Base-by-base conservation (phyloP, 2,113 vertebrate species). In the Phylloscopus whistleri region DNA sequence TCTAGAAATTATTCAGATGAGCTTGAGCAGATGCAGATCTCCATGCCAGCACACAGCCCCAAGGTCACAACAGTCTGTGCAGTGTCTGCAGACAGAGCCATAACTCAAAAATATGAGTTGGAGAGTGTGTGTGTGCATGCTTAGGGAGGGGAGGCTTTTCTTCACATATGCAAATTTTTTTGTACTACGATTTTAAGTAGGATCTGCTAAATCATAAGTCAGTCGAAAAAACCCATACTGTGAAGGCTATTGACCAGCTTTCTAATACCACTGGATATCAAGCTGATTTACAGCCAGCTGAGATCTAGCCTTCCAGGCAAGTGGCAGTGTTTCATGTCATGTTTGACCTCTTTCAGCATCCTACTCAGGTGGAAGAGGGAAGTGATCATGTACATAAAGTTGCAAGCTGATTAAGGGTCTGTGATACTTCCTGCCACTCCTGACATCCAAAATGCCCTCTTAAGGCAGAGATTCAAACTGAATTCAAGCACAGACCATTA, bases 11-110 rank as follows among this genome's bases (percentile, higher is more conserved):
- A 95, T 87, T 96, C 66, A 87, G 93, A 95, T 84, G 88, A 92
- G 86, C 88, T 94, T 96, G 94, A 96, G 93, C 84, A 94, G 95
- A 95, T 87, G 86, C 95, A 97, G 90, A 89, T 89, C 86, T 92
- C 83, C 64, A 84, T 46, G 66, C 37, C 90, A 93, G 88, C 73
- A 43, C 82, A 87, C 39, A 86, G 79, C 88, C 77, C 37, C 69
- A 52, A 64, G 74, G 80, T 93, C 3, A 0, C 88, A 84, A 59
- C 66, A 87, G 90, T 73, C 94, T 96, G 92, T 41, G 88, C 62
- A 96, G 72, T 87, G 94, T 96, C 89, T 78, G 56, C 86, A 81
- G 64, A 76, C 95, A 94, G 86, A 92, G 80, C 49, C 66, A 75
- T 96, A 96, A 97, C 69, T 96, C 94, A 97, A 78, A 95, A 96